phyloP scores from a whole-genome alignment of 2,113 vertebrate genomes.

The Rhynchomys soricoides region DNA sequence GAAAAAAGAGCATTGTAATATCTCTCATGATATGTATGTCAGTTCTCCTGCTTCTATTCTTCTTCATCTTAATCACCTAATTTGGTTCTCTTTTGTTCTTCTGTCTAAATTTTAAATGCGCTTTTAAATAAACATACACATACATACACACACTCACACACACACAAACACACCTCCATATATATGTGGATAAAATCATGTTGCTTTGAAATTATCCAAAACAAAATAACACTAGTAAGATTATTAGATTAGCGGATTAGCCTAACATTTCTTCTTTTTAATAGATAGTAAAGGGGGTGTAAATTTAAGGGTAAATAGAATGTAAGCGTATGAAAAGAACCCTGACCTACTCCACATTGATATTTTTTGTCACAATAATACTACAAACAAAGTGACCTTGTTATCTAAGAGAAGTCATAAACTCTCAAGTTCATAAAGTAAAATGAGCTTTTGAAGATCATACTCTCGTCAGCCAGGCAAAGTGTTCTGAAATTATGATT shows the following conservation, averaged over 20 bases:
- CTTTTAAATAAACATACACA: background rate
- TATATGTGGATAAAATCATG: background rate
- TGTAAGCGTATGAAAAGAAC: background rate
- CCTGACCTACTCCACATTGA: rapidly evolving
- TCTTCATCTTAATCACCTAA: too few species aligned
- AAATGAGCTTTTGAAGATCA: background rate
- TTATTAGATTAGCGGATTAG: too few species aligned
- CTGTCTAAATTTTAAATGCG: background rate
- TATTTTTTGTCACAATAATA: background rate
- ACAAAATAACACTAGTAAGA: rapidly evolving
- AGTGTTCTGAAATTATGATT: too few species aligned
- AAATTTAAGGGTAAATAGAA: background rate
- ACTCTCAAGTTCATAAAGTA: background rate
- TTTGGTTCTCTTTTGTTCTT: background rate
- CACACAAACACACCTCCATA: too few species aligned
- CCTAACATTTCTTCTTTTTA: too few species aligned
- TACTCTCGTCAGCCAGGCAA: background rate
- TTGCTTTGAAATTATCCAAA: background rate
- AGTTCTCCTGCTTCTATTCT: background rate
- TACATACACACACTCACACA: background rate
- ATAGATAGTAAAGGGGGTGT: rapidly evolving
- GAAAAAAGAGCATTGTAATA: too few species aligned
- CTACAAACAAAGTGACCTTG: background rate
- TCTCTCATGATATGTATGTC: background rate
- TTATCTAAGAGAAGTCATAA: background rate